Percentiles rank a stretch among this genome's conserved stretches.
phyloP scores from a whole-genome alignment of 2,113 vertebrate genomes.

The Canis aureus region DNA sequence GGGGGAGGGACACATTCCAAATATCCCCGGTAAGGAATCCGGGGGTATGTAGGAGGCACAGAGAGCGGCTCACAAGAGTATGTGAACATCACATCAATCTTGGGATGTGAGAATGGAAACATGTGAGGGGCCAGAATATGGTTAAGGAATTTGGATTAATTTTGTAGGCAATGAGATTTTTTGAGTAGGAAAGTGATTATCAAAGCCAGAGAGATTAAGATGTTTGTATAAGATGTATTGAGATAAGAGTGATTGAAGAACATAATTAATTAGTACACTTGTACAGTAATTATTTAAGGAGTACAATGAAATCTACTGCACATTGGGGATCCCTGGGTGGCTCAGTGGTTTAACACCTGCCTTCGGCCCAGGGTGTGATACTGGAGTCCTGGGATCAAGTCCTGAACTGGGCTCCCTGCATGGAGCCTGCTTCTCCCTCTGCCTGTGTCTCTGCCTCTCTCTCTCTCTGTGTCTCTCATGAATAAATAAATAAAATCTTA shows the following conservation, averaged over 20 bases:
- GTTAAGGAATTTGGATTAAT: background rate
- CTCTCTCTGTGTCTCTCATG: too few relatives aligned
- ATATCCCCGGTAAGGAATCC: background rate
- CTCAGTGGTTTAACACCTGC: too few relatives aligned
- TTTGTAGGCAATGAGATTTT: background rate
- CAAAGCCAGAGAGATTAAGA: background rate
- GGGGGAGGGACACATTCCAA: background rate
- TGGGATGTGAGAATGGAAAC: background rate
- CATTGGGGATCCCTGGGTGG: too few relatives aligned
- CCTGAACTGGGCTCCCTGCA: fast-evolving
- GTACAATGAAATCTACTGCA: background rate
- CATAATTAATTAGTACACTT: background rate
- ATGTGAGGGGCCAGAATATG: too few relatives aligned
- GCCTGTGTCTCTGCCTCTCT: too few relatives aligned
- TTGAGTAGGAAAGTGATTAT: background rate
- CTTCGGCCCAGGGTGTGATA: too few relatives aligned
- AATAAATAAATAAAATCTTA: too few relatives aligned
- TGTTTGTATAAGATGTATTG: background rate
- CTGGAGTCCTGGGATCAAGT: too few relatives aligned
- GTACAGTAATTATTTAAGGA: background rate
- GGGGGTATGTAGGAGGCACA: background rate
- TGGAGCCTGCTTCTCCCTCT: too few relatives aligned
- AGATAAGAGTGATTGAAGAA: background rate
- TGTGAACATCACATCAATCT: background rate
- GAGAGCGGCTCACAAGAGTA: too few relatives aligned